Evolutionary conservation across 2,113 vertebrate species (phyloP).

Genomic region (Lipophrys pholis): DNA sequence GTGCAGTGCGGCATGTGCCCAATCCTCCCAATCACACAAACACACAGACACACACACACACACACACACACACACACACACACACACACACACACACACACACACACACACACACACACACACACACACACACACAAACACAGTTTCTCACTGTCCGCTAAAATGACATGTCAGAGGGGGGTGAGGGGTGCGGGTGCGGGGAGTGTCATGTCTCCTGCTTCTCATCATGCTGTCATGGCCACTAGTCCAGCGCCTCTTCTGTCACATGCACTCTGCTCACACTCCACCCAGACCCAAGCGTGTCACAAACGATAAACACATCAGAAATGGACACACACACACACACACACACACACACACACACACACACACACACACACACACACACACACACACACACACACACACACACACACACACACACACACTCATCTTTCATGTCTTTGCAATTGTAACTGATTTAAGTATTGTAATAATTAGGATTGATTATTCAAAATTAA

Average conservation of each 20-base stretch:
- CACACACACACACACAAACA: slow-evolving; percentile 21
- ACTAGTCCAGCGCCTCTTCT: slow-evolving; percentile 72
- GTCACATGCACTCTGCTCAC: slow-evolving; percentile 81
- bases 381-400: no score
- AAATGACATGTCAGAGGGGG: slow-evolving; percentile 56
- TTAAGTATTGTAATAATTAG: no score
- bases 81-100: not conserved
- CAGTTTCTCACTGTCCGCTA: slow-evolving; percentile 53
- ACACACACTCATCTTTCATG: not conserved
- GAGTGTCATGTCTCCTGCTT: slow-evolving; percentile 80
- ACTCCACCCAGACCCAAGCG: slow-evolving; percentile 63
- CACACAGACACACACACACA: slow-evolving; percentile 18
- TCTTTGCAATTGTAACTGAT: no score
- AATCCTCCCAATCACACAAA: not conserved
- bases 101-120: slow-evolving; percentile 18
- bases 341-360: not conserved
- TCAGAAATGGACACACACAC: slow-evolving; percentile 60
- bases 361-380: not conserved
- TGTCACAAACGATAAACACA: slow-evolving; percentile 90
- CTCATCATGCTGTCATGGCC: slow-evolving; percentile 83
- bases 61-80: slow-evolving; percentile 21
- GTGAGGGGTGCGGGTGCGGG: slow-evolving; percentile 26
- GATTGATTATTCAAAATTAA: no score
- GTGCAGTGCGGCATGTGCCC: no score
- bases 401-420: no score